phyloP scores from a whole-genome alignment of 2,113 vertebrate species.

The Excalfactoria chinensis region DNA sequence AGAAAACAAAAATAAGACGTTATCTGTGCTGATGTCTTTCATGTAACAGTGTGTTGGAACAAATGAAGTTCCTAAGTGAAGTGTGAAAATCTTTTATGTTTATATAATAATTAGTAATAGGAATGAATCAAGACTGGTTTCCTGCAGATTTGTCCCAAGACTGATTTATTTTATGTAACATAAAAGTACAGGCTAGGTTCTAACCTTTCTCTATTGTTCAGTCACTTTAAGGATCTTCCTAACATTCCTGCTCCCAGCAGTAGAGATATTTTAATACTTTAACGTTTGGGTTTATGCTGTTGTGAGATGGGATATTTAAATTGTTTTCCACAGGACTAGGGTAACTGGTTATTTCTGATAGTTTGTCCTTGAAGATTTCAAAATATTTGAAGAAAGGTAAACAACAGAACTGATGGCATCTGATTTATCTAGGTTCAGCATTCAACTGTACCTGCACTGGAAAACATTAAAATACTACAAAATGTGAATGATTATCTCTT shows the following conservation, averaged over 20 bases:
- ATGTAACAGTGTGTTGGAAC: neutral
- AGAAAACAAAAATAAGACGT: neutral
- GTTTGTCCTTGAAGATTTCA: neutral
- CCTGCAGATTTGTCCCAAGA: neutral
- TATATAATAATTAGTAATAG: neutral
- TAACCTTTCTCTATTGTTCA: neutral
- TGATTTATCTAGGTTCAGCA: neutral
- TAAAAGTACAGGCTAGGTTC: neutral
- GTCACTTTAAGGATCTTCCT: neutral
- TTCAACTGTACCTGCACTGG: neutral
- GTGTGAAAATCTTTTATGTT: neutral
- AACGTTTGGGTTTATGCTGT: neutral
- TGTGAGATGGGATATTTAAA: neutral
- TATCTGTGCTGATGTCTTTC: neutral
- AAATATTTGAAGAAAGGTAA: neutral
- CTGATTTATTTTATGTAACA: neutral
- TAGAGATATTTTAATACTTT: neutral
- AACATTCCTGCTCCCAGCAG: too few relatives aligned
- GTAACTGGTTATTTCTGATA: neutral
- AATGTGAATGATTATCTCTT: neutral
- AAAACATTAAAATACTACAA: neutral
- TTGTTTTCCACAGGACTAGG: neutral
- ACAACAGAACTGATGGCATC: neutral
- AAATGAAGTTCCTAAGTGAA: neutral
- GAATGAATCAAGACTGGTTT: neutral